Evolutionary conservation across 2,888 invertebrate species (phyloP).

Genomic region (Nineta flava): DNA sequence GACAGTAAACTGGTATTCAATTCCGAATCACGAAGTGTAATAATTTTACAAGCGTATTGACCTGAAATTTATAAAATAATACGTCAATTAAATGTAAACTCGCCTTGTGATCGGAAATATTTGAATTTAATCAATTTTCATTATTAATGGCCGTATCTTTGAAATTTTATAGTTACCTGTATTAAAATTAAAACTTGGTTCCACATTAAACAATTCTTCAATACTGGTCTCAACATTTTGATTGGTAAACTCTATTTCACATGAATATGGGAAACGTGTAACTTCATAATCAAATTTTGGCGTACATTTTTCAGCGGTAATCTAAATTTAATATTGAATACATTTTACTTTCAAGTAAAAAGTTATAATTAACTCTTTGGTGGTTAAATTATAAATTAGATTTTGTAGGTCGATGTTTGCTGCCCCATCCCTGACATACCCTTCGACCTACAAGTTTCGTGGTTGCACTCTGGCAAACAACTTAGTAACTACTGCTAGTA

Average conservation of each 20-base stretch:
- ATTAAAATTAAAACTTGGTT: conserved; percentile 23
- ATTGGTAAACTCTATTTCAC: conserved; percentile 23
- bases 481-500: no score
- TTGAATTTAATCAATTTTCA: no score
- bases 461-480: no score
- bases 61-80: conserved; percentile 8
- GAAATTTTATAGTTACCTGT: conserved; percentile 15
- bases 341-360: no score
- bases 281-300: conserved; percentile 12
- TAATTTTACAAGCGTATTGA: conserved; percentile 25
- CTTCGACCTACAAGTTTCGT: no score
- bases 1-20: conserved; percentile 19
- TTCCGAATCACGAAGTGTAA: conserved; percentile 17
- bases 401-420: no score
- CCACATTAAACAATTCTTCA: conserved; percentile 21
- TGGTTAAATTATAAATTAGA: no score
- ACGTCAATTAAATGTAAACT: no score
- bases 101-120: no score
- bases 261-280: conserved; percentile 23
- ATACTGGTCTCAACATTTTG: conserved; percentile 16
- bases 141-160: no score
- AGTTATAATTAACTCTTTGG: no score
- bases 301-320: background rate
- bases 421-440: no score
- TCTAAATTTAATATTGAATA: background rate